A percentile compares a stretch with the other conserved stretches of the same genome.
Conservation (phyloP, 2,797 vertebrate genomes). For the Poeciliopsis turneri region DNA sequence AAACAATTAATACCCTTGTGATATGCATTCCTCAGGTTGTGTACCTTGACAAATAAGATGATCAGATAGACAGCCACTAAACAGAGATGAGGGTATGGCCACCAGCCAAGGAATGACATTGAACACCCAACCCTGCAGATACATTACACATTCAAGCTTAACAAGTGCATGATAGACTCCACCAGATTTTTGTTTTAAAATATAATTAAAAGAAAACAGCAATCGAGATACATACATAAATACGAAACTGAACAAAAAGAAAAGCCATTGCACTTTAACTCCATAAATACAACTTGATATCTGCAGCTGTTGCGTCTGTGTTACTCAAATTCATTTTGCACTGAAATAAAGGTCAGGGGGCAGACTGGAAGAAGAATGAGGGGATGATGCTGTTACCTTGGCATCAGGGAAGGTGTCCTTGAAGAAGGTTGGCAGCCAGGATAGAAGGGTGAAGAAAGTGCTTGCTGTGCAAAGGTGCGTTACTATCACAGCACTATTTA, state of each 20-base stretch:
- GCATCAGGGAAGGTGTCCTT: slow-evolving; percentile 91
- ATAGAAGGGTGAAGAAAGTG: slow-evolving; percentile 94
- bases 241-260: too few relatives aligned
- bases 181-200: neutral
- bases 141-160: slow-evolving; percentile 17
- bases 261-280: too few relatives aligned
- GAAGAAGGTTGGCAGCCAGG: slow-evolving; percentile 97
- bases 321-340: neutral
- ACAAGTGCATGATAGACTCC: neutral
- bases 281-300: neutral
- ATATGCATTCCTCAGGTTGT: neutral
- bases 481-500: slow-evolving; percentile 87
- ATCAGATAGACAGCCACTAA: slow-evolving; percentile 93
- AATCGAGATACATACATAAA: neutral
- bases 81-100: slow-evolving; percentile 89
- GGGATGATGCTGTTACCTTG: slow-evolving; percentile 81
- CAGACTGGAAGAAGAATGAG: neutral
- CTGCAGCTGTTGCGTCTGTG: neutral
- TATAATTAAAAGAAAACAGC: neutral
- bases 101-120: slow-evolving; percentile 97
- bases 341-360: neutral
- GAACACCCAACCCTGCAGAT: slow-evolving; percentile 93
- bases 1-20: neutral
- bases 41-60: slow-evolving; percentile 90
- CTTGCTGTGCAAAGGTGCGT: slow-evolving; percentile 92